Evolutionary conservation across 2,888 invertebrate genomes (phyloP).

Genomic region (Gibbula magus): DNA sequence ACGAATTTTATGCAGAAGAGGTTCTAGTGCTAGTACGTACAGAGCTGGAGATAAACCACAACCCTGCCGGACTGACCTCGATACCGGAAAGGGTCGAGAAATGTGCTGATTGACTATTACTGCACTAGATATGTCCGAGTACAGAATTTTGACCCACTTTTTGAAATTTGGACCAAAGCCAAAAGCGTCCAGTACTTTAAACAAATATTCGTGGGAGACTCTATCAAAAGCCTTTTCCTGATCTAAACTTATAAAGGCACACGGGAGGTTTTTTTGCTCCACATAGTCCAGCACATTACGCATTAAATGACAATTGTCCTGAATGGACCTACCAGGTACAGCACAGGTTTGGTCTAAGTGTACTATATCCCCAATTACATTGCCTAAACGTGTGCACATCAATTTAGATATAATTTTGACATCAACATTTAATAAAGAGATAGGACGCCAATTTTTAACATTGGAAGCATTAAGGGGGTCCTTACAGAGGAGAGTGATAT

Average conservation of each 20-base stretch:
- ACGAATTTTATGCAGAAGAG: conserved; percentile 18
- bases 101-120: conserved; percentile 43
- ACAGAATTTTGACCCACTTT: conserved; percentile 45
- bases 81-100: conserved; percentile 21
- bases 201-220: conserved; percentile 44
- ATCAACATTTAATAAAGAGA: conserved; percentile 47
- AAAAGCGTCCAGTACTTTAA: conserved; percentile 38
- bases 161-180: conserved; percentile 45
- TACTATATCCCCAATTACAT: conserved; percentile 38
- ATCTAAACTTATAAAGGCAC: conserved; percentile 45
- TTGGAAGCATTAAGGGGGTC: conserved; percentile 30
- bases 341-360: conserved; percentile 48
- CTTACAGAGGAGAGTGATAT: conserved; percentile 45
- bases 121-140: conserved; percentile 39
- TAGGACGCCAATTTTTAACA: conserved; percentile 48
- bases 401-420: conserved; percentile 48
- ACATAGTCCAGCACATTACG: conserved; percentile 43
- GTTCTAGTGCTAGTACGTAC: conserved; percentile 28
- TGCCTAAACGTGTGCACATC: conserved; percentile 37
- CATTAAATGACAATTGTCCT: conserved; percentile 45
- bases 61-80: conserved; percentile 22
- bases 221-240: conserved; percentile 55
- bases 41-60: conserved; percentile 19
- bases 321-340: conserved; percentile 25
- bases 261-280: conserved; percentile 39